Evolutionary conservation across 2,113 vertebrate genomes (phyloP).

Genomic region (Lutjanus erythropterus): DNA sequence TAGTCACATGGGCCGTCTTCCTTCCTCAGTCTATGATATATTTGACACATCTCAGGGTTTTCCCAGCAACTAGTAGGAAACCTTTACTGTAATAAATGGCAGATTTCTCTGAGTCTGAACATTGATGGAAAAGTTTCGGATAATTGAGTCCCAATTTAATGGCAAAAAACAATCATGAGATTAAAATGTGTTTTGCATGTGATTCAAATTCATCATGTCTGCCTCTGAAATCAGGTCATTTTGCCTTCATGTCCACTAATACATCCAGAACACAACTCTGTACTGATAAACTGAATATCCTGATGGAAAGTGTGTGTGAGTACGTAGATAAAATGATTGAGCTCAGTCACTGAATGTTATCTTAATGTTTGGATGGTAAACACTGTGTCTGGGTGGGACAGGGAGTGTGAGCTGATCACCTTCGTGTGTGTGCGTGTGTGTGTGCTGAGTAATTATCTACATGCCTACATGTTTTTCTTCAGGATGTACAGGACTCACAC

Average conservation of each 20-base stretch:
- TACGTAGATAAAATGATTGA: not conserved
- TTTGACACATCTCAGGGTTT: too few species aligned
- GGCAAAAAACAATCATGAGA: not conserved
- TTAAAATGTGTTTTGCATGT: not conserved
- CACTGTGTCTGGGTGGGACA: conserved; percentile 40
- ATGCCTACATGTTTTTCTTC: conserved; percentile 6
- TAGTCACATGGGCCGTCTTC: too few species aligned
- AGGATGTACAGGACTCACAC: conserved; percentile 1
- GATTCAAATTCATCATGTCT: not conserved
- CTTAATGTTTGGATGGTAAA: conserved; percentile 45
- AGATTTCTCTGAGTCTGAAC: too few species aligned
- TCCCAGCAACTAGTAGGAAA: too few species aligned
- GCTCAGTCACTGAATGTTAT: conserved; percentile 27
- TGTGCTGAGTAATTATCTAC: conserved; percentile 7
- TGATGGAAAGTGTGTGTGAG: not conserved
- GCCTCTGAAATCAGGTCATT: not conserved
- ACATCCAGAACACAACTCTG: not conserved
- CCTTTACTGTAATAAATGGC: too few species aligned
- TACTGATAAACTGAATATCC: not conserved
- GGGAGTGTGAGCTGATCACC: conserved; percentile 12
- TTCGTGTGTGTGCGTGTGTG: not conserved
- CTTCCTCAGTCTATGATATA: too few species aligned
- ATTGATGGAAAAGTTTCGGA: too few species aligned
- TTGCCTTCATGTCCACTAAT: not conserved
- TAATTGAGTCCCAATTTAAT: not conserved